Evolutionary conservation across 2,113 vertebrate species (phyloP).

Genomic region (Axis porcinus): DNA sequence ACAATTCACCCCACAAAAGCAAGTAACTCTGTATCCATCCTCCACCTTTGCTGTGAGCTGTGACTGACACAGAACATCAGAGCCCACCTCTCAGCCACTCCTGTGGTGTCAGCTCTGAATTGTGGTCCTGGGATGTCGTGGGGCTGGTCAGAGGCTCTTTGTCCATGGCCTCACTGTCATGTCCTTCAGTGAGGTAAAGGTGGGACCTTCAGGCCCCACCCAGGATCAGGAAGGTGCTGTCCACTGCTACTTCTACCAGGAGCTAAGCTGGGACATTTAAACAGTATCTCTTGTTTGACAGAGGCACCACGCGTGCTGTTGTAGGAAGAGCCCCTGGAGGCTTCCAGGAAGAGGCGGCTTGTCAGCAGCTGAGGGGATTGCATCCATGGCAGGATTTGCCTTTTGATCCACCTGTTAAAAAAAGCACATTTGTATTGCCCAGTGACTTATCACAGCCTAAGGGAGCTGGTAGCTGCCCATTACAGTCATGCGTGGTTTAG

Average conservation of each 20-base stretch:
- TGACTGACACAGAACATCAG: accelerated
- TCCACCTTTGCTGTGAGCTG: neutral
- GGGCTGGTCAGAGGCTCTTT: neutral
- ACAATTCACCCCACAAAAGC: too few relatives aligned
- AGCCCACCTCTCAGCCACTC: neutral
- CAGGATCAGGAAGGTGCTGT: neutral
- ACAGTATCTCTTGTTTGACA: neutral
- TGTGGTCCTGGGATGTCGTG: neutral
- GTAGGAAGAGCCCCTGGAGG: neutral
- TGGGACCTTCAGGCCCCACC: neutral
- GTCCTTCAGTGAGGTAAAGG: neutral
- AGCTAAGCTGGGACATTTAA: neutral
- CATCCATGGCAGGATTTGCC: neutral
- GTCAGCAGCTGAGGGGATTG: neutral
- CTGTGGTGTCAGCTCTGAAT: accelerated
- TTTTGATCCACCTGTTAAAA: too few relatives aligned
- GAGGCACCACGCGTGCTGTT: neutral
- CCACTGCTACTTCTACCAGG: neutral
- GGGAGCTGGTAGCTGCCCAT: accelerated
- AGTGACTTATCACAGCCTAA: accelerated
- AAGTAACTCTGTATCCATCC: too few relatives aligned
- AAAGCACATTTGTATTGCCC: neutral
- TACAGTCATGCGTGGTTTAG: neutral
- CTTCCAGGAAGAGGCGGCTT: neutral
- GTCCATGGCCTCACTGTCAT: neutral